Evolutionary conservation across 2,888 invertebrate genomes (phyloP).

Genomic region (Torymus tubicola): DNA sequence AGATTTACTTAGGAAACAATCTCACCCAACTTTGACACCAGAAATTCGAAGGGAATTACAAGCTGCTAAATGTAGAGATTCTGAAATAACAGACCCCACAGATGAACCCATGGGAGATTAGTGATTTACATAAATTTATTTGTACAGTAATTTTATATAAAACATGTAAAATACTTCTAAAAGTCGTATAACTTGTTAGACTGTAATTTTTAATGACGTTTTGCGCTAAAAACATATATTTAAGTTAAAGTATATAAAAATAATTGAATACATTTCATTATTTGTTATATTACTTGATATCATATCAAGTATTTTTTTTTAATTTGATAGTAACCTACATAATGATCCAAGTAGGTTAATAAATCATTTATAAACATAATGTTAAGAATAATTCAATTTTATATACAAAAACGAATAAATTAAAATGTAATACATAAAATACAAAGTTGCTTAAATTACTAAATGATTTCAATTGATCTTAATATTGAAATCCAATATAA

Average conservation of each 20-base stretch:
- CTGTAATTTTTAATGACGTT: conserved; percentile 27
- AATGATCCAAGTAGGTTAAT: conserved; percentile 15
- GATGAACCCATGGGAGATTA: conserved; percentile 64
- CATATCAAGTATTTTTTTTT: conserved; percentile 9
- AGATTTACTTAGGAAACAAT: conserved; percentile 86
- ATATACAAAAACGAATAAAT: conserved; percentile 47
- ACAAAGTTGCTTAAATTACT: conserved; percentile 17
- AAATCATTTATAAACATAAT: conserved; percentile 27
- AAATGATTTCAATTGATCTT: conserved; percentile 25
- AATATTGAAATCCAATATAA: conserved; percentile 30
- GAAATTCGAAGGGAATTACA: conserved; percentile 93
- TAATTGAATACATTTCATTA: conserved; percentile 43
- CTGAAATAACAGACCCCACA: conserved; percentile 77
- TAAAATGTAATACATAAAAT: conserved; percentile 25
- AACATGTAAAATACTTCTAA: conserved; percentile 33
- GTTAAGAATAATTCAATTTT: conserved; percentile 29
- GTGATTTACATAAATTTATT: conserved; percentile 22
- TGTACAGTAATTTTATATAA: conserved; percentile 44
- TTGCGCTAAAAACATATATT: conserved; percentile 23
- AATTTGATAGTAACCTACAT: conserved; percentile 8
- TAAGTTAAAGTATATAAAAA: conserved; percentile 7
- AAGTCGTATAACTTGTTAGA: conserved; percentile 22
- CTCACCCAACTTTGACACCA: conserved; percentile 84
- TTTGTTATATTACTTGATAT: conserved; percentile 19
- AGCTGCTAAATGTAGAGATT: conserved; percentile 88